A percentile compares a stretch with the other conserved stretches of the same genome.
phyloP scores from a whole-genome alignment of 2,888 invertebrate genomes.

The Cremastinae sp. region DNA sequence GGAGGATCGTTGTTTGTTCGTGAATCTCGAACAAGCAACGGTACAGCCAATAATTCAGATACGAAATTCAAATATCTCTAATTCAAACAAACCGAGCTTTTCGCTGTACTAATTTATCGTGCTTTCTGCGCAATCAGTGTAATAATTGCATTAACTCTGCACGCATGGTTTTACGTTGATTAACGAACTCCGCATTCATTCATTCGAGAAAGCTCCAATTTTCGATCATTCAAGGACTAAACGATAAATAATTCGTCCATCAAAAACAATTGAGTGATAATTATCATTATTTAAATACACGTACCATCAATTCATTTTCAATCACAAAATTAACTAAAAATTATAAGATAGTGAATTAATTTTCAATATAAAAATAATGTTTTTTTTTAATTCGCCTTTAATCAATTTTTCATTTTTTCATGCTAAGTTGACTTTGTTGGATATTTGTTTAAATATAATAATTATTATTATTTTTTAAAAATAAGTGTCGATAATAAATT shows the following conservation, averaged over 20 bases:
- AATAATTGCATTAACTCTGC: constrained; percentile 32
- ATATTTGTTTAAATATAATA: too few relatives aligned
- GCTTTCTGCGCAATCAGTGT: constrained; percentile 5
- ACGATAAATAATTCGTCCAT: not conserved
- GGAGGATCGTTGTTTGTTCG: not conserved
- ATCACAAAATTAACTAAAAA: too few relatives aligned
- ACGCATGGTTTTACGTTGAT: constrained; percentile 21
- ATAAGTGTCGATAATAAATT: too few relatives aligned
- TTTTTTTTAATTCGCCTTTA: too few relatives aligned
- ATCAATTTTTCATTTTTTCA: too few relatives aligned
- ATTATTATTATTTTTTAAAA: too few relatives aligned
- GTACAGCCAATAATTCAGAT: constrained; percentile 6
- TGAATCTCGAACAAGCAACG: not conserved
- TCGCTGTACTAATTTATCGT: not conserved
- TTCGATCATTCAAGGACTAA: not conserved
- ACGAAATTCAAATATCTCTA: constrained; percentile 1
- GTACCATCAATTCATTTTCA: too few relatives aligned
- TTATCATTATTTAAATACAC: too few relatives aligned
- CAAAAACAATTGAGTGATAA: not conserved
- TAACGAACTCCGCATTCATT: constrained; percentile 8
- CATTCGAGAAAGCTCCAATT: not conserved
- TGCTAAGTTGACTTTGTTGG: too few relatives aligned
- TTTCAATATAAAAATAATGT: too few relatives aligned
- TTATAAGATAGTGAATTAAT: too few relatives aligned
- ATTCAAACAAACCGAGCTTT: constrained; percentile 5